Evolutionary conservation across 2,888 invertebrate species (phyloP).

Genomic region (Callosobruchus maculatus): DNA sequence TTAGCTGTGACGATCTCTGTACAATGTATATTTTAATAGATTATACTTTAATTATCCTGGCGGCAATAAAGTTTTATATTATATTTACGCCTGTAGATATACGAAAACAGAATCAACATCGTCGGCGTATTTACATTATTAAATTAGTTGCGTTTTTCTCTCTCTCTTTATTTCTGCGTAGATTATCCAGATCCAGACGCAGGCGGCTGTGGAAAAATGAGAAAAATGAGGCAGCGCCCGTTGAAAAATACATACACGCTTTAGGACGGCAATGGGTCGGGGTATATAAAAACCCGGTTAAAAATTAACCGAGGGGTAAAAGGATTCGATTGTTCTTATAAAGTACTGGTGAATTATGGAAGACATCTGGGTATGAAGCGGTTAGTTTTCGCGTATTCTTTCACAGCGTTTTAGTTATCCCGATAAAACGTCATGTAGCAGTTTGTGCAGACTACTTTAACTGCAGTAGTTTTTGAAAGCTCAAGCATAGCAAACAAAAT

Average conservation of each 20-base stretch:
- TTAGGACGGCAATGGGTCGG: background rate
- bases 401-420: background rate
- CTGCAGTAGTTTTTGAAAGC: no score
- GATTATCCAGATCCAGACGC: background rate
- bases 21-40: background rate
- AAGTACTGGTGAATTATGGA: background rate
- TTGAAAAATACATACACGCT: background rate
- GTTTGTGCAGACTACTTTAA: no score
- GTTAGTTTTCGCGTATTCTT: background rate
- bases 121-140: background rate
- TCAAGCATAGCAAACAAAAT: no score
- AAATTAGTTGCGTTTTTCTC: background rate
- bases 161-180: background rate
- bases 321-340: background rate
- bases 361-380: background rate
- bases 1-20: background rate
- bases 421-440: background rate
- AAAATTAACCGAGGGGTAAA: background rate
- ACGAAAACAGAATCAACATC: background rate
- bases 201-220: background rate
- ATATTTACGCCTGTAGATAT: background rate
- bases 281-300: background rate
- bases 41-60: background rate
- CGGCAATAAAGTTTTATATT: background rate
- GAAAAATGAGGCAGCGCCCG: no score